Base-by-base conservation (phyloP, 2,888 invertebrate species). In the Drosophila ezoana region DNA sequence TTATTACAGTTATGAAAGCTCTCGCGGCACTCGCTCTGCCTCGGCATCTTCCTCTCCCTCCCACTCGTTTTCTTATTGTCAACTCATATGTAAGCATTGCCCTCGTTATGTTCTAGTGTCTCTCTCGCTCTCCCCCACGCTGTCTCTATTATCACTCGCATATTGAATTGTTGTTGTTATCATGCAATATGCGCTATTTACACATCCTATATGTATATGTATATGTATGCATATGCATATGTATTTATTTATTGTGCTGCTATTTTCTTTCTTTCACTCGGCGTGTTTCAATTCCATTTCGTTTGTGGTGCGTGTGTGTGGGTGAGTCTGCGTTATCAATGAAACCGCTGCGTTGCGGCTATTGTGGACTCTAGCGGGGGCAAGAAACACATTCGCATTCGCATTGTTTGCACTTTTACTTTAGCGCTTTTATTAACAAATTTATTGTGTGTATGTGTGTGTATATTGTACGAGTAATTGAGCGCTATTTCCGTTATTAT, bases 321-420 rank as follows among this genome's bases (percentile, higher is more conserved):
- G 47, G 62, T 70, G 69, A 62, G 69, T 77, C 67, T 80, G 70
- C 68, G 77, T 84, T 84, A 84, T 84, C 83, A 88, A 84, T 84
- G 83, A 72, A 83, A 72, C 51, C 47, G 47, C 53, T 43, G 44
- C 61, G 48, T 58, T 53, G 62, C 48, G 66, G 33, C 57, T 60
- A 57, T 61, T 76, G 71, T 60, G 57, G 52, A 60, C 62, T 32
- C 56, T 62, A 49, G 20, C 47, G 35, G 56, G 47, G 56, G 48
- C 53, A 65, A 52, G 44, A 62, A 47, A 63, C 57, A 58, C 51
- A 56, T 61, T 63, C 52, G 14, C 40, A 72, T 69, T 75, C 76
- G 72, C 79, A 76, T 85, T 87, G 82, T 87, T 83, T 87, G 88
- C 88, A 83, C 86, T 83, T 87, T 83, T 83, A 87, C 80, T 87